phyloP scores from a whole-genome alignment of 1,140 invertebrate genomes.

The Ceratina calcarata region DNA sequence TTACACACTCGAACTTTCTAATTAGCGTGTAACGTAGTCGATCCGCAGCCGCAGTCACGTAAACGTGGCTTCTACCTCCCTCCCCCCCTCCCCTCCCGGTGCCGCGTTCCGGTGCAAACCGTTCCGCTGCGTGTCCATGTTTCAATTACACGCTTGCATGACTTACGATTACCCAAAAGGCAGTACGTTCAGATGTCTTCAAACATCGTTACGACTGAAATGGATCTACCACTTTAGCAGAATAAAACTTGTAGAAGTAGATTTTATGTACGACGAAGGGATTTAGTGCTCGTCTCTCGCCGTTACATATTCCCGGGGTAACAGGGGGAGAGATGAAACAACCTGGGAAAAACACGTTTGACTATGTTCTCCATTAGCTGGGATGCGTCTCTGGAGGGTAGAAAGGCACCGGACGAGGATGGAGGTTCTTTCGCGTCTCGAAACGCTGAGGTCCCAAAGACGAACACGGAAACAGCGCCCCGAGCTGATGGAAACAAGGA shows the following conservation, averaged over 20 bases:
- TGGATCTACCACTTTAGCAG: no score
- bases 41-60: not conserved
- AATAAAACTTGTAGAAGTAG: not conserved
- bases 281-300: not conserved
- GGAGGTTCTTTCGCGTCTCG: conserved; percentile 56
- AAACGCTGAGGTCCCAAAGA: conserved; percentile 52
- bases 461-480: conserved; percentile 58
- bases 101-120: not conserved
- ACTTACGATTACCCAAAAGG: not conserved
- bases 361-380: conserved; percentile 73
- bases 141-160: not conserved
- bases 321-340: not conserved
- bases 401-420: conserved; percentile 63
- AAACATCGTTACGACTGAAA: no score
- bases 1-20: conserved; percentile 33
- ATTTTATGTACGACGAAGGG: not conserved
- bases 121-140: not conserved
- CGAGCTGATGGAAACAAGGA: conserved; percentile 68
- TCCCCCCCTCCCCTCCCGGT: not conserved
- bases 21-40: conserved; percentile 22
- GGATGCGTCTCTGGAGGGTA: conserved; percentile 69
- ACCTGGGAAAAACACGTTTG: conserved; percentile 23
- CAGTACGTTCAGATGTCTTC: no score
- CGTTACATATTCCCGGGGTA: conserved; percentile 3
- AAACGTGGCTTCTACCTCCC: no score